These are phyloP conservation scores for Emmelina monodactyla DNA, from an alignment of 2,888 invertebrate species.

Conservation along the genomic window DNA sequence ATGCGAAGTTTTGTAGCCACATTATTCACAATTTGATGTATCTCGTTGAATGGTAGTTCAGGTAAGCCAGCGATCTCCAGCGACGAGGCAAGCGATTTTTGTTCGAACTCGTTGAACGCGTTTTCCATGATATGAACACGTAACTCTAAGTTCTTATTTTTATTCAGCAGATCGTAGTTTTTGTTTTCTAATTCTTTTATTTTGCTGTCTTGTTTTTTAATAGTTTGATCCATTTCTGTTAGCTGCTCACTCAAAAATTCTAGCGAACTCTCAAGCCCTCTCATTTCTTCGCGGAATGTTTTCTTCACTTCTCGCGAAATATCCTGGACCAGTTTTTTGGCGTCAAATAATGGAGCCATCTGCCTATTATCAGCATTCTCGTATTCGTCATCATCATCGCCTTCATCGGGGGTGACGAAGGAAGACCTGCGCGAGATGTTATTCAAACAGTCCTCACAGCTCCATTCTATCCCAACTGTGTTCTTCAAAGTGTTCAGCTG, in stretches of 20 bases:
- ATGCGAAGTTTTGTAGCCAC: conserved; percentile 14
- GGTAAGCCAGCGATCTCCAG: conserved; percentile 13
- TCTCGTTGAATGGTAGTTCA: conserved; percentile 1
- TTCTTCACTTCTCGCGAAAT: conserved; percentile 14
- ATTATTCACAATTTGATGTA: conserved; percentile 5
- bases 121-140: conserved; percentile 14
- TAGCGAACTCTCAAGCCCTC: not conserved
- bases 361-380: not conserved
- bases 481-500: conserved; percentile 13
- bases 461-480: conserved; percentile 15
- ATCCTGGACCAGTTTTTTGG: conserved; percentile 12
- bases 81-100: conserved; percentile 9
- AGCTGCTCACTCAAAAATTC: conserved; percentile 13
- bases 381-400: conserved; percentile 8
- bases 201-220: conserved; percentile 13
- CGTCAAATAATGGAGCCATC: conserved; percentile 11
- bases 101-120: conserved; percentile 10
- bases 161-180: conserved; percentile 15
- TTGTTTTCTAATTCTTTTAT: conserved; percentile 14
- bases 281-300: conserved; percentile 10
- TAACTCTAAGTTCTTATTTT: conserved; percentile 17
- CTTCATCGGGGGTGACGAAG: conserved; percentile 11
- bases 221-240: conserved; percentile 12
- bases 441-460: conserved; percentile 10
- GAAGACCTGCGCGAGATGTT: conserved; percentile 11